phyloP scores from a whole-genome alignment of 2,113 vertebrate genomes.

The Paedocypris sp. region DNA sequence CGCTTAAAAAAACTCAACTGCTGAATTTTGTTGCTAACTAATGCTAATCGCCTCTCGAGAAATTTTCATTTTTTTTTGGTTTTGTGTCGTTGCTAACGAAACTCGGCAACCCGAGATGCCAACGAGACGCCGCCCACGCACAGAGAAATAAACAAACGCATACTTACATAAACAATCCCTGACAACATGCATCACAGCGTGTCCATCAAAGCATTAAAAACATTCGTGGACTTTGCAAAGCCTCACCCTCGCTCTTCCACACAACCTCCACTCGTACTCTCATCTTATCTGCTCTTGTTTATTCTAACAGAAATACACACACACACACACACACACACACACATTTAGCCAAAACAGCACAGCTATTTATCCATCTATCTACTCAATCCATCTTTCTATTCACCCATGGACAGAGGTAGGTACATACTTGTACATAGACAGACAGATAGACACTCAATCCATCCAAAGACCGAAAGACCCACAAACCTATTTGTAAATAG shows the following conservation, averaged over 20 bases:
- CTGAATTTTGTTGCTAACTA: background rate
- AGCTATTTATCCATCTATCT: too few species aligned
- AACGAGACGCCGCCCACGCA: constrained; percentile 5
- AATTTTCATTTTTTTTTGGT: background rate
- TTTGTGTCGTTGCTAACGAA: background rate
- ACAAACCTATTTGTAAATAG: too few species aligned
- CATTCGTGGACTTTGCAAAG: background rate
- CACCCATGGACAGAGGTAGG: too few species aligned
- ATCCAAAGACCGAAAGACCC: too few species aligned
- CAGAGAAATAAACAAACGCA: background rate
- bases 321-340: too few species aligned
- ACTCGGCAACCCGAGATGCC: constrained; percentile 7
- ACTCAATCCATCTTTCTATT: too few species aligned
- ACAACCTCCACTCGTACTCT: background rate
- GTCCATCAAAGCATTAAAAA: background rate
- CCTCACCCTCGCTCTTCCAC: background rate
- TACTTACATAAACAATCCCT: background rate
- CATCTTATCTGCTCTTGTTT: constrained; percentile 1
- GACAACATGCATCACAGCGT: background rate
- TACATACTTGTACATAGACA: too few species aligned
- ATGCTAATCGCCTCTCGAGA: background rate
- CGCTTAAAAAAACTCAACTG: background rate
- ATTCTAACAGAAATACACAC: too few species aligned
- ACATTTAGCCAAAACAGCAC: too few species aligned
- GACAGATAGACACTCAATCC: too few species aligned